phyloP scores from a whole-genome alignment of 2,888 invertebrate genomes.

The Tachina lurida region DNA sequence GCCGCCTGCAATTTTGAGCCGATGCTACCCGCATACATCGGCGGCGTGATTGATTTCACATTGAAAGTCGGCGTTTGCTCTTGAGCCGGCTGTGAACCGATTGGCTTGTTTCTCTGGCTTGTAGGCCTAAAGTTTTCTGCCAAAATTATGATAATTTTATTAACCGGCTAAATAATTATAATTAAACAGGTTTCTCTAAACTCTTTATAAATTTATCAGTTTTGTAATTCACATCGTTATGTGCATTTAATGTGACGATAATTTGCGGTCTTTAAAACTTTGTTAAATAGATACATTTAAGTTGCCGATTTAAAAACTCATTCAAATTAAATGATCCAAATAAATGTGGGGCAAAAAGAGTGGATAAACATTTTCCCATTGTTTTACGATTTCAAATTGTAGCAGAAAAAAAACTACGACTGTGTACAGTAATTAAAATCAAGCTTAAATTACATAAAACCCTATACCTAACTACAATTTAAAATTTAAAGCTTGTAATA shows the following conservation, averaged over 20 bases:
- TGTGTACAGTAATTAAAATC: constrained; percentile 29
- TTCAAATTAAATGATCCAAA: constrained; percentile 42
- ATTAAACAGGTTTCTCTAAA: constrained; percentile 35
- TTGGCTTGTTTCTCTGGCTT: too few relatives aligned
- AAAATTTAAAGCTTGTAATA: background rate
- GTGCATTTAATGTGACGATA: constrained; percentile 25
- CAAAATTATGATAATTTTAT: background rate
- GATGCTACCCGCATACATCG: too few relatives aligned
- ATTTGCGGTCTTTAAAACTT: constrained; percentile 42
- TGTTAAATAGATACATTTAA: constrained; percentile 16
- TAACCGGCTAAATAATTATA: background rate
- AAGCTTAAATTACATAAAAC: background rate
- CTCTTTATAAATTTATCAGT: background rate
- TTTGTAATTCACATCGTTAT: constrained; percentile 33
- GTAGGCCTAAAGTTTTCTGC: background rate
- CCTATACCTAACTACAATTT: background rate
- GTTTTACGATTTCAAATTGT: constrained; percentile 1
- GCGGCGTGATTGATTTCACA: too few relatives aligned
- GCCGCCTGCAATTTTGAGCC: too few relatives aligned
- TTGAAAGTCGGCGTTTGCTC: too few relatives aligned
- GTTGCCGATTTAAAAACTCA: constrained; percentile 40
- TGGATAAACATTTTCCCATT: constrained; percentile 7
- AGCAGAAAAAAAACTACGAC: constrained; percentile 19
- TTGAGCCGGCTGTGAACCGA: too few relatives aligned
- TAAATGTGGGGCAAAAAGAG: constrained; percentile 4